Percentiles rank a stretch among this genome's conserved stretches.
phyloP scores from a whole-genome alignment of 2,113 vertebrate genomes.

The Notechis scutatus region DNA sequence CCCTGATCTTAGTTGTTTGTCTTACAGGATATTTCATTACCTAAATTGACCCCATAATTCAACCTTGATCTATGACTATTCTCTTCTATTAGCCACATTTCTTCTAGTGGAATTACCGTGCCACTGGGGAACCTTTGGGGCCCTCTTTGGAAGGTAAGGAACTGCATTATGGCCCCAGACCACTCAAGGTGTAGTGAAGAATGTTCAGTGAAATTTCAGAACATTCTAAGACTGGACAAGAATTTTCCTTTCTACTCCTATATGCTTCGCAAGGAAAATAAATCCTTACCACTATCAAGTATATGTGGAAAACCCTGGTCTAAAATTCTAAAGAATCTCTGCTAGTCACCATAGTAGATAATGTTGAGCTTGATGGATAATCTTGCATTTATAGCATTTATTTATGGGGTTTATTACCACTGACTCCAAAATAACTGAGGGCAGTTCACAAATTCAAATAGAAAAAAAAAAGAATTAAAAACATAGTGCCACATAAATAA shows the following conservation, averaged over 20 bases:
- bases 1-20: not conserved
- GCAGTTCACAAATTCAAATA: not conserved
- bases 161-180: not conserved
- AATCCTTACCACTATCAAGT: not conserved
- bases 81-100: not conserved
- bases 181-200: not conserved
- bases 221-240: not conserved
- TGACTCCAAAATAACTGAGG: not conserved
- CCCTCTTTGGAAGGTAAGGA: not conserved
- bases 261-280: not conserved
- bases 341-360: not conserved
- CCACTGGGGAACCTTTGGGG: not conserved
- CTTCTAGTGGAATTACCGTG: not conserved
- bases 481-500: not conserved
- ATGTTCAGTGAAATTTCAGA: not conserved
- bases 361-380: not conserved
- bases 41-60: not conserved
- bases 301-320: not conserved
- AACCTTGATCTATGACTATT: not conserved
- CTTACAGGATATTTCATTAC: not conserved
- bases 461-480: not conserved
- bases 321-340: not conserved
- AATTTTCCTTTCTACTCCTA: not conserved
- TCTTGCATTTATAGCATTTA: not conserved
- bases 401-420: not conserved